Evolutionary conservation across 2,797 vertebrate genomes (phyloP).

Genomic region (Pterois miles): DNA sequence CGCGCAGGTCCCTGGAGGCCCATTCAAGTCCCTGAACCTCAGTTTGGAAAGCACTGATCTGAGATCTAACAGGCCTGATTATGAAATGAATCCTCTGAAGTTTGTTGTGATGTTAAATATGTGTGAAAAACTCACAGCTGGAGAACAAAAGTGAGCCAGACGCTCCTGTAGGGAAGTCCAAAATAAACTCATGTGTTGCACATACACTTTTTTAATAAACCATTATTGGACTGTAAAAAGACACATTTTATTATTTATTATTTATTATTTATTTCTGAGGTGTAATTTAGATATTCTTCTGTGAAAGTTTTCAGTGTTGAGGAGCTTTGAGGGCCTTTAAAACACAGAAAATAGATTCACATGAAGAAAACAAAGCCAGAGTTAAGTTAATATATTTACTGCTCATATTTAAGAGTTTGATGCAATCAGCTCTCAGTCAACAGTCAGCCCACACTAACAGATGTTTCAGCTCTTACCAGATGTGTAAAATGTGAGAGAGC

Average conservation of each 20-base stretch:
- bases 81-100: neutral
- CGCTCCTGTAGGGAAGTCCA: neutral
- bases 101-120: neutral
- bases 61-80: neutral
- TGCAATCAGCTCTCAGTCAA: too few relatives aligned
- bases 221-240: neutral
- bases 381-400: too few relatives aligned
- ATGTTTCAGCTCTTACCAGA: too few relatives aligned
- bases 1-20: neutral
- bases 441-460: too few relatives aligned
- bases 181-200: neutral
- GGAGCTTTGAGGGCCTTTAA: neutral
- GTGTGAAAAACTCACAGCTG: neutral
- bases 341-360: neutral
- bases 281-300: neutral
- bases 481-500: too few relatives aligned
- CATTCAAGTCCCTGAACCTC: neutral
- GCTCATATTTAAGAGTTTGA: too few relatives aligned
- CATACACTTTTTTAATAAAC: neutral
- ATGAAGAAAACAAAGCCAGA: conserved; percentile 8
- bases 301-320: neutral
- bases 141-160: neutral
- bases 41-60: neutral
- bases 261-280: too few relatives aligned
- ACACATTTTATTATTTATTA: neutral